Evolutionary conservation across 2,797 vertebrate genomes (phyloP), one percentile per base, ranked within the genome.

Genomic region (Enteromius afrohamiltoni): DNA sequence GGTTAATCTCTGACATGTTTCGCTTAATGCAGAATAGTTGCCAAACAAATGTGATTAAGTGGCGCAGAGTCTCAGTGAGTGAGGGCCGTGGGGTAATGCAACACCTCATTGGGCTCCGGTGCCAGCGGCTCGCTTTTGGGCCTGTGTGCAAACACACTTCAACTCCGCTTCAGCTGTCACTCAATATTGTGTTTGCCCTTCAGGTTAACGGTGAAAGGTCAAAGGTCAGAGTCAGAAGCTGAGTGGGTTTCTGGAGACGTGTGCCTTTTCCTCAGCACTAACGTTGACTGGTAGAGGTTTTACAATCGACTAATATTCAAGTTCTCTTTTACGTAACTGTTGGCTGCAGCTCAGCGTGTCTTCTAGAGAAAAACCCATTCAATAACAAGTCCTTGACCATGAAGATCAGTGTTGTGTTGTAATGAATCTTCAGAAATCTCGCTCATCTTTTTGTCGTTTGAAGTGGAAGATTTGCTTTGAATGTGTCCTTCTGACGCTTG

Each of bases 221-320:
- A 94, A 92, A 91, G 94, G 93, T 93, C 92, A 92, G 93, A 93
- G 93, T 93, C 92, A 93, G 92, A 93, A 92, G 92, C 92, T 94
- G 93, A 94, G 94, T 94, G 92, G 91, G 87, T 93, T 89, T 81
- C 91, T 92, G 89, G 90, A 93, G 92, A 90, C 93, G 26, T 78
- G 87, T 88, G 79, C 19, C 23, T 34, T 40, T 60, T 34, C 23
- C n/a, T n/a, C 13, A 11, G 40, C 67, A 10, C 37, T 58, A n/a
- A 45, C 34, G 37, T 14, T 31, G 34, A 70, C 58, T 51, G 49
- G 23, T 70, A 29, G 49, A 70, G 11, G 34, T 45, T 40, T 34
- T n/a, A 19, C 37, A 77, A 62, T 78, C 3, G 16, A 45, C 26
- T 21, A 49, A 78, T 65, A 11, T 47, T 17, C n/a, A 67, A 23